Base-by-base conservation (phyloP, 2,797 vertebrate genomes). In the Schizopygopsis pylzovi region DNA sequence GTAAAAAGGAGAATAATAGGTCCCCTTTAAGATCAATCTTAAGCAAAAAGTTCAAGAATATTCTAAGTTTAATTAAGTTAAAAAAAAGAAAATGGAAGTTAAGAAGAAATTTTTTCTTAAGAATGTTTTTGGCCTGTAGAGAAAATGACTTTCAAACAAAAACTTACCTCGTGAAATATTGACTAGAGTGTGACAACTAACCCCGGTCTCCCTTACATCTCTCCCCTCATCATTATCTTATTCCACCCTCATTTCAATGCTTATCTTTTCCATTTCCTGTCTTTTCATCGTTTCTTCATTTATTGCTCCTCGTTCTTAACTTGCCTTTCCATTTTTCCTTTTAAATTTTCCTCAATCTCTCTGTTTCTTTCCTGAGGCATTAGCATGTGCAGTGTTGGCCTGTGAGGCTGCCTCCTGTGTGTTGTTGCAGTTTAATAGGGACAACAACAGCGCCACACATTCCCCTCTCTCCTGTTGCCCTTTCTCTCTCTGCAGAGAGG, bases 401-500 rank as follows among this genome's bases (percentile, higher is more conserved):
- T 28, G 67, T 77, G 41, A 77, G 56, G 37, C 6, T 39, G 9
- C 39, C 47, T 61, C 52, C 25, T 25, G 80, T 85, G 78, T 88
- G 83, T 82, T 68, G 56, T 78, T 78, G 81, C 33, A 33, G 75
- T 77, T 86, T 90, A 83, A 89, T 85, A 83, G 83, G 70, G 78
- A 82, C 75, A 45, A 65, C 63, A 59, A 37, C 65, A 18, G 77
- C 39, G 1, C 7, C 67, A 22, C 52, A 78, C 72, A 22, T 81
- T 49, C 79, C 49, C 33, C 54, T 49, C 79, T 41, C 45, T 45
- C 45, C 41, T n/a, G 52, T 81, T 83, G 37, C 77, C 37, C 87
- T 82, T 78, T 75, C 81, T 70, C 81, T 80, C 85, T 81, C 68
- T 85, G 54, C 37, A 72, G 63, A 82, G 61, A 37, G 79, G 81